phyloP scores from a whole-genome alignment of 2,797 vertebrate species.

The Melanotaenia trifasciata region DNA sequence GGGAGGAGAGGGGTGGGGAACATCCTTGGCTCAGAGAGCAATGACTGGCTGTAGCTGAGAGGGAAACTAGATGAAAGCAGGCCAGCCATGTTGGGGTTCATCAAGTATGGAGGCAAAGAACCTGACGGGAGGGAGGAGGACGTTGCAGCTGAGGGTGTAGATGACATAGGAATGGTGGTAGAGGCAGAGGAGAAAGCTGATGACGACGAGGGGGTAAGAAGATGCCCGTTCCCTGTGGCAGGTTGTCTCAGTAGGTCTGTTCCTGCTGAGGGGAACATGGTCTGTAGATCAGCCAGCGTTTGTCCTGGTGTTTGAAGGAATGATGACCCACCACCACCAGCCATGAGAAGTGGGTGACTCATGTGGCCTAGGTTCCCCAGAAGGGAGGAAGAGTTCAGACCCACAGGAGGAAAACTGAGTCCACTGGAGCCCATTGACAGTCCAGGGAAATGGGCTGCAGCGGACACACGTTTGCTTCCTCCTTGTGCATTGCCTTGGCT shows the following conservation, averaged over 20 bases:
- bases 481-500: slow-evolving; percentile 83
- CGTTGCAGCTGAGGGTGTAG: slow-evolving; percentile 82
- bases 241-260: slow-evolving; percentile 88
- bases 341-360: slow-evolving; percentile 90
- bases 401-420: slow-evolving; percentile 88
- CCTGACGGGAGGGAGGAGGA: slow-evolving; percentile 88
- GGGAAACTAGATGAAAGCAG: slow-evolving; percentile 90
- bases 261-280: slow-evolving; percentile 90
- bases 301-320: slow-evolving; percentile 92
- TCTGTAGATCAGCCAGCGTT: slow-evolving; percentile 90
- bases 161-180: slow-evolving; percentile 86
- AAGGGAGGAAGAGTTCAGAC: slow-evolving; percentile 87
- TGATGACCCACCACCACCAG: slow-evolving; percentile 87
- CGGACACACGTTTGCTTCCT: slow-evolving; percentile 84
- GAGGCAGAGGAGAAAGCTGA: slow-evolving; percentile 79
- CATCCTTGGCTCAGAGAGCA: slow-evolving; percentile 93
- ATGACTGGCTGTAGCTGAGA: slow-evolving; percentile 91
- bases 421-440: slow-evolving; percentile 85
- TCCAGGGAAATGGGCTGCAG: slow-evolving; percentile 83
- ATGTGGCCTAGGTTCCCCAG: slow-evolving; percentile 89
- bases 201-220: slow-evolving; percentile 88
- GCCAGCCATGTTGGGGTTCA: slow-evolving; percentile 91
- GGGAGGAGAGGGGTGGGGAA: slow-evolving; percentile 86
- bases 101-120: slow-evolving; percentile 91
- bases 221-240: slow-evolving; percentile 83